These are phyloP conservation scores for Adelphocoris suturalis DNA, from an alignment of 2,888 invertebrate species.

Conservation along the genomic window DNA sequence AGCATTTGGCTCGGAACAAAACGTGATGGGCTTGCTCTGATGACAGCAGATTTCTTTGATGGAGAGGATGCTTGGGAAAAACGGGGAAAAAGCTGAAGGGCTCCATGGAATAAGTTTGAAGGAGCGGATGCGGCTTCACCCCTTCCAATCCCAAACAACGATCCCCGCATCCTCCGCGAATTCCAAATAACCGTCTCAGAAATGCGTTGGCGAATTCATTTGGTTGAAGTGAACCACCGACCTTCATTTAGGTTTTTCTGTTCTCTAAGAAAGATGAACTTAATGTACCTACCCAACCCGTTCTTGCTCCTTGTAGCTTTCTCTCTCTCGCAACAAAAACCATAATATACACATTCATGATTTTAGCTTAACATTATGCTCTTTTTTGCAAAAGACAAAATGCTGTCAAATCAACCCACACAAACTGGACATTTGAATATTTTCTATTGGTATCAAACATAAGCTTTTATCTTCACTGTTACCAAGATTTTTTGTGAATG, in stretches of 20 bases:
- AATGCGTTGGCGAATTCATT: conserved; percentile 36
- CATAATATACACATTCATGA: background rate
- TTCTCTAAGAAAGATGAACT: conserved; percentile 3
- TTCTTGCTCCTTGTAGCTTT: background rate
- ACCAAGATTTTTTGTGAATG: too few species aligned
- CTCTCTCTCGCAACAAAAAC: background rate
- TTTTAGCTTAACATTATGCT: background rate
- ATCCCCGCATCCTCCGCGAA: conserved; percentile 12
- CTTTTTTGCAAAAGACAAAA: too few species aligned
- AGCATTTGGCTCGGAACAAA: conserved; percentile 29
- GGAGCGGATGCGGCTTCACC: background rate
- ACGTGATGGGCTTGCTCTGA: background rate
- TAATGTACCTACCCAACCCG: conserved; percentile 27
- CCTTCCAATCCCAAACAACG: background rate
- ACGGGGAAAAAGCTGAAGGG: conserved; percentile 11
- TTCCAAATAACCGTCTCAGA: conserved; percentile 36
- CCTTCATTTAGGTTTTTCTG: background rate
- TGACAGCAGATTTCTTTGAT: background rate
- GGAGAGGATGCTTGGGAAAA: conserved; percentile 4
- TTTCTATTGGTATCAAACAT: too few species aligned
- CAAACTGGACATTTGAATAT: too few species aligned
- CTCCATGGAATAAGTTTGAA: background rate
- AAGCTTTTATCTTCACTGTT: too few species aligned
- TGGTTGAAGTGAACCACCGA: conserved; percentile 4
- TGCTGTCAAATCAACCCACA: too few species aligned